Evolutionary conservation across 35 echinoderm and acorn worm species (phyloP).

Genomic region (Apostichopus japonicus): DNA sequence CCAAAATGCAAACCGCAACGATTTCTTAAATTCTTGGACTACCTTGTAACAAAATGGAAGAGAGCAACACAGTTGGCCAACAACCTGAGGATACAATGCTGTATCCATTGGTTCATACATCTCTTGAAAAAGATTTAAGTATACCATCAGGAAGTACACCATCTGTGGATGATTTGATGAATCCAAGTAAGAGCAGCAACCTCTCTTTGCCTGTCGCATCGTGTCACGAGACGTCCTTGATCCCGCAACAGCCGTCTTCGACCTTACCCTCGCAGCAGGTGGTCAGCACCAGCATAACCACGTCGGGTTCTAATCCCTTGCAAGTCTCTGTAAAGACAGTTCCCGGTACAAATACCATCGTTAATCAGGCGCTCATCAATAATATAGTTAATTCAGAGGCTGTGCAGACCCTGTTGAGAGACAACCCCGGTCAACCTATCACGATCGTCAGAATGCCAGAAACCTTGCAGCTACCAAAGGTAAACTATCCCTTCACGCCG

Average conservation of each 20-base stretch:
- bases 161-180: neutral
- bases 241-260: neutral
- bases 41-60: neutral
- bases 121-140: constrained; percentile 6
- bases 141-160: neutral
- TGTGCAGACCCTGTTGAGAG: constrained; percentile 76
- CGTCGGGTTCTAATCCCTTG: constrained; percentile 34
- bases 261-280: neutral
- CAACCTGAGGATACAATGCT: neutral
- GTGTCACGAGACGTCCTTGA: neutral
- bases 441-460: constrained; percentile 93
- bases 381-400: constrained; percentile 89
- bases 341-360: constrained; percentile 11
- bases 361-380: constrained; percentile 81
- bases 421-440: constrained; percentile 93
- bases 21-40: neutral
- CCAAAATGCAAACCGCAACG: neutral
- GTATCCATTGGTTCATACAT: neutral
- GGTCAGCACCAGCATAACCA: constrained; percentile 33
- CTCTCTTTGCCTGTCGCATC: neutral
- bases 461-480: constrained; percentile 32
- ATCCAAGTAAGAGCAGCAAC: neutral
- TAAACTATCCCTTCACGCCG: constrained; percentile 17
- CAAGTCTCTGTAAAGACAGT: constrained; percentile 41
- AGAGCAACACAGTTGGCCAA: neutral